Conservation (phyloP, 2,113 vertebrate species). For the Pimephales promelas region DNA sequence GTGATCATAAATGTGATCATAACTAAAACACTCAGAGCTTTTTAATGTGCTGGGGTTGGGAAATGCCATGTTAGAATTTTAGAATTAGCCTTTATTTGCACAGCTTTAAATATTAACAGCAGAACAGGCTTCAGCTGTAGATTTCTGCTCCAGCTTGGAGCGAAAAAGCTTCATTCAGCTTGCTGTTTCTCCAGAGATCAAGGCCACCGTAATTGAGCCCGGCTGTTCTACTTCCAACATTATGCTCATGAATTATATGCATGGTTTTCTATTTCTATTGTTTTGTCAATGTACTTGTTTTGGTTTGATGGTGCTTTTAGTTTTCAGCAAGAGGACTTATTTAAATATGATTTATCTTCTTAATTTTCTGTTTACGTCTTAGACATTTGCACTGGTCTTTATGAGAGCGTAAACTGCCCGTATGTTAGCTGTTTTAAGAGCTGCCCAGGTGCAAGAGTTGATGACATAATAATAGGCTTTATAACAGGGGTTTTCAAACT, state of each 20-base stretch:
- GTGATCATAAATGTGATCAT: too few relatives aligned
- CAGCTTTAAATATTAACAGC: conserved; percentile 36
- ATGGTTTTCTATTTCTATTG: conserved; percentile 16
- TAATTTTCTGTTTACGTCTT: not conserved
- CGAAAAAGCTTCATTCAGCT: conserved; percentile 9
- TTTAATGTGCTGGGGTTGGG: conserved; percentile 22
- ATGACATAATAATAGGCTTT: not conserved
- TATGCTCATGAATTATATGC: conserved; percentile 38
- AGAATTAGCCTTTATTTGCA: conserved; percentile 11
- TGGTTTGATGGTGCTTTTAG: not conserved
- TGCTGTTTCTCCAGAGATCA: conserved; percentile 12
- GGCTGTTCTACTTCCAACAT: conserved; percentile 36
- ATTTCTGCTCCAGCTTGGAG: conserved; percentile 7
- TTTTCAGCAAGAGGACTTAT: not conserved
- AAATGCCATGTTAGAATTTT: not conserved
- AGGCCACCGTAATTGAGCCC: conserved; percentile 13
- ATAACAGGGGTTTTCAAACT: too few relatives aligned
- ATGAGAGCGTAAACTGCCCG: not conserved
- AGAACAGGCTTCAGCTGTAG: not conserved
- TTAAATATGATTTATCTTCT: conserved; percentile 10
- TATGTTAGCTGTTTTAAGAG: conserved; percentile 1
- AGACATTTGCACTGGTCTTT: not conserved
- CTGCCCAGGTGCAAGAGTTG: not conserved
- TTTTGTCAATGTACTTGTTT: not conserved
- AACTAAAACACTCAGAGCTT: conserved; percentile 25